Evolutionary conservation across 2,797 vertebrate species (phyloP), one percentile per base, ranked within the genome.

Genomic region (Oceanodroma leucorhoa): DNA sequence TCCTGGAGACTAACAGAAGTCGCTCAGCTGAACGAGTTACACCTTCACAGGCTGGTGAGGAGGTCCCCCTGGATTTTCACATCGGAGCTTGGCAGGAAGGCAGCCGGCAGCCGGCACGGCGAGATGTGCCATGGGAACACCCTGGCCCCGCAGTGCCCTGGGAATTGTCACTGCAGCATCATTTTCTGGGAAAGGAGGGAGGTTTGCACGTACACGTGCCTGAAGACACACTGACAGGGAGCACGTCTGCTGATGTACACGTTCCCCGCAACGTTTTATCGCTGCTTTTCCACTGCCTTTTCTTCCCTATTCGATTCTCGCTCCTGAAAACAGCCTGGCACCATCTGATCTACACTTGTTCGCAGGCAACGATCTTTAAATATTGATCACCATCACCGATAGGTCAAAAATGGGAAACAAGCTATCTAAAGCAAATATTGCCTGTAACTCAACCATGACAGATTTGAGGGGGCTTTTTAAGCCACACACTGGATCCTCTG

Each of bases 101-200:
- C 45, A 54, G 43, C 1, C 9, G 3, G 45, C 36, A 58, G 45
- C n/a, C 1, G 0, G 10, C 22, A 26, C 0, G 0, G 53, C 0
- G 0, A 69, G 62, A 19, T 15, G 34, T 32, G 53, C 71, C 29
- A 19, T 11, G 55, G 58, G 77, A 85, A 50, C 55, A 48, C 16
- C 43, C n/a, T 2, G 1, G 29, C 27, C 36, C 16, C 1, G 0
- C 58, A 13, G 10, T 4, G 8, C 51, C 38, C 11, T 11, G 64
- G 69, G 70, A 78, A 36, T 34, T 71, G 23, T 26, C 86, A 30
- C 10, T 41, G 27, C n/a, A 45, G 38, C 41, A 29, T 22, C 51
- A 2, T 46, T 72, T 66, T 30, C 24, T 53, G 64, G 43, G 16
- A 40, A 24, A 84, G 19, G 32, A 87, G 43, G 40, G 58, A 29